Percentiles rank a stretch among this genome's conserved stretches.
Evolutionary conservation across 2,113 vertebrate genomes (phyloP).

Genomic region (Actenoides hombroni): DNA sequence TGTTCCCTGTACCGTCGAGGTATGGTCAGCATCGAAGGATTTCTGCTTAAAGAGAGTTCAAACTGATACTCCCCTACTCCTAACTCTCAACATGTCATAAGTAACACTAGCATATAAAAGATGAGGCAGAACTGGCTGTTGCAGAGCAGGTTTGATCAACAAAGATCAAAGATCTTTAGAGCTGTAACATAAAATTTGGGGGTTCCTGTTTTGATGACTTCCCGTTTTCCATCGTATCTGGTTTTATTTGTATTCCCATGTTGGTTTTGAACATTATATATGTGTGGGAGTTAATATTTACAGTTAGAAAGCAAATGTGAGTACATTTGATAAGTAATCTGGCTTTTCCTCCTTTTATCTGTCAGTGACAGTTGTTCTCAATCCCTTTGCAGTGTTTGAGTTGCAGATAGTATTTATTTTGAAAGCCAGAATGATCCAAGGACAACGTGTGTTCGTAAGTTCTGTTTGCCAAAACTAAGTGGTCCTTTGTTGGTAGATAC

Average conservation of each 20-base stretch:
- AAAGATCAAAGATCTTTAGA: background rate
- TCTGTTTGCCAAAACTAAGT: background rate
- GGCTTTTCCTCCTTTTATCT: slow-evolving; percentile 9
- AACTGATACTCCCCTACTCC: background rate
- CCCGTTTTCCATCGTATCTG: background rate
- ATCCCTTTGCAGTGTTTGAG: background rate
- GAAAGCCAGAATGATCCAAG: background rate
- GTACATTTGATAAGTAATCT: background rate
- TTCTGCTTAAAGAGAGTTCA: background rate
- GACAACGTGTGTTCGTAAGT: background rate
- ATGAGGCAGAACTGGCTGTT: background rate
- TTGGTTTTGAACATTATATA: background rate
- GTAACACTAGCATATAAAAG: background rate
- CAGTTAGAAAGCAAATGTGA: slow-evolving; percentile 4
- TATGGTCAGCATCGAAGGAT: background rate
- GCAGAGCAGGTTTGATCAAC: background rate
- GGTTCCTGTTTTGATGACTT: background rate
- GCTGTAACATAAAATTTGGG: background rate
- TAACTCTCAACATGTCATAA: background rate
- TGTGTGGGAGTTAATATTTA: background rate
- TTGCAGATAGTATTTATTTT: slow-evolving; percentile 18
- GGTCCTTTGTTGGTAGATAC: background rate
- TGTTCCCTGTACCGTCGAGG: background rate
- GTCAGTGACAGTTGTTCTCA: slow-evolving; percentile 24
- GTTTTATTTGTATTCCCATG: slow-evolving; percentile 32